These are phyloP conservation scores for Hypanus sabinus DNA, from an alignment of 2,113 vertebrate genomes.

Conservation along the genomic window DNA sequence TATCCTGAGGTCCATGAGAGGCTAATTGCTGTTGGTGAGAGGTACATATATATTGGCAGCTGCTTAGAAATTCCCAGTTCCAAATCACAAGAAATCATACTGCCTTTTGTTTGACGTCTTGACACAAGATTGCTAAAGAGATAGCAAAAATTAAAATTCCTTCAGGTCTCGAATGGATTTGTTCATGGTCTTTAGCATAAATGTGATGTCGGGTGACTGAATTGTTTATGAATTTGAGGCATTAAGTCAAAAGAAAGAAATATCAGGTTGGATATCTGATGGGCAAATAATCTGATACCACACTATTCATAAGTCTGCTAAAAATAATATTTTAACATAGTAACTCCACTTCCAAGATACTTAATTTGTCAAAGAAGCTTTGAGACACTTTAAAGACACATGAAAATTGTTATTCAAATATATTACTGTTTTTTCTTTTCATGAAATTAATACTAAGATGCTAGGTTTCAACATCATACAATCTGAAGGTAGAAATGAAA, in stretches of 20 bases:
- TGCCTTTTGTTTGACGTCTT: not conserved
- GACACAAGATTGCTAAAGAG: not conserved
- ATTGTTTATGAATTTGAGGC: not conserved
- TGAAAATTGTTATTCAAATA: no score
- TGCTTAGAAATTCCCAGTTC: not conserved
- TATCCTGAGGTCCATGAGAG: not conserved
- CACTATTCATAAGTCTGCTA: not conserved
- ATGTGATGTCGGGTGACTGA: not conserved
- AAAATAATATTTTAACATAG: not conserved
- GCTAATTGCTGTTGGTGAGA: not conserved
- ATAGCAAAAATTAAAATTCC: not conserved
- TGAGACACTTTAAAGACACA: no score
- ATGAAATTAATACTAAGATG: not conserved
- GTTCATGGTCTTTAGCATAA: not conserved
- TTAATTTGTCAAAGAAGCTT: no score
- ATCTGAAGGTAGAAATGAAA: not conserved
- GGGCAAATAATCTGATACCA: not conserved
- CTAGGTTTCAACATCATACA: not conserved
- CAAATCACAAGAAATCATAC: not conserved
- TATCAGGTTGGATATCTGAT: not conserved
- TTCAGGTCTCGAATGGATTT: not conserved
- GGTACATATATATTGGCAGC: not conserved
- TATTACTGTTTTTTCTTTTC: no score
- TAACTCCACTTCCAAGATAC: no score
- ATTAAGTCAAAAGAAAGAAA: not conserved